Percentiles rank a stretch among this genome's conserved stretches.
Conservation (phyloP, 2,888 invertebrate genomes). For the Dicycla oo region DNA sequence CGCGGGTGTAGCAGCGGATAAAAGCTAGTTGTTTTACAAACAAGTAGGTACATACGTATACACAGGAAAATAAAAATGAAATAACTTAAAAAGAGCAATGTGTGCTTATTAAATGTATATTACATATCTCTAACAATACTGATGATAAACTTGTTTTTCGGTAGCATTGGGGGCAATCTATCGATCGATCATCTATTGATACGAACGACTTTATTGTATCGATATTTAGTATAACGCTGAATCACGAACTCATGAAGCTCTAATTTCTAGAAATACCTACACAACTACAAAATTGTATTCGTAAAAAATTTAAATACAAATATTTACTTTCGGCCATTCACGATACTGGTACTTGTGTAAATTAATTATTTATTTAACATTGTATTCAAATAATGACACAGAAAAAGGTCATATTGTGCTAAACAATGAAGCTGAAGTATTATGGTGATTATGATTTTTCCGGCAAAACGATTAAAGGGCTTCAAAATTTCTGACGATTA, state of each 20-base stretch:
- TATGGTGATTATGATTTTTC: conserved; percentile 8
- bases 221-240: background rate
- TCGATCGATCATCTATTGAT: conserved; percentile 17
- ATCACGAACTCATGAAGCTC: background rate
- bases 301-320: conserved; percentile 4
- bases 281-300: background rate
- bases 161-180: conserved; percentile 15
- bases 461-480: too few species aligned
- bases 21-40: too few species aligned
- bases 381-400: conserved; percentile 62
- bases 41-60: too few species aligned
- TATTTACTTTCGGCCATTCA: conserved; percentile 17
- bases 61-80: too few species aligned
- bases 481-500: too few species aligned
- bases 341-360: conserved; percentile 19
- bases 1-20: too few species aligned
- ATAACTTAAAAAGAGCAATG: too few species aligned
- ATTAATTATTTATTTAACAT: conserved; percentile 50
- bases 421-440: conserved; percentile 28
- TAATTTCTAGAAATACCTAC: background rate
- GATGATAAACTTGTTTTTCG: conserved; percentile 15
- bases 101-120: conserved; percentile 9
- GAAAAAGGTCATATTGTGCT: conserved; percentile 41
- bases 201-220: background rate
- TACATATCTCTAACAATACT: background rate